These are phyloP conservation scores for Dastarcus helophoroides DNA, from an alignment of 2,888 invertebrate genomes.

Conservation along the genomic window DNA sequence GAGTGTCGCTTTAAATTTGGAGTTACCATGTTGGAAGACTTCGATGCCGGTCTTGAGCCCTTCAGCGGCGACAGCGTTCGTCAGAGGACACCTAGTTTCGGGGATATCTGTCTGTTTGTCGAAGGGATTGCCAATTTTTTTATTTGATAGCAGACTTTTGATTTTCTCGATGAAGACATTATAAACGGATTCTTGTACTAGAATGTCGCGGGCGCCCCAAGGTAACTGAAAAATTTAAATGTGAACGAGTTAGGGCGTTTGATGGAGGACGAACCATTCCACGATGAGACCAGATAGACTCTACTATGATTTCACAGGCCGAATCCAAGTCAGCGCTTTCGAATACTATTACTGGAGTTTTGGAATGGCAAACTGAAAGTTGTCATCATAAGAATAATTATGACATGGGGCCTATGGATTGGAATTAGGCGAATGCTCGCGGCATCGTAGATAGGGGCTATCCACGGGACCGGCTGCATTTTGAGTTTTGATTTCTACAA, in stretches of 20 bases:
- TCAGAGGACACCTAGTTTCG: too few relatives aligned
- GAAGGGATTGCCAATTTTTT: slow-evolving; percentile 25
- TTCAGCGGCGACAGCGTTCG: too few relatives aligned
- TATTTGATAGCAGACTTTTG: slow-evolving; percentile 31
- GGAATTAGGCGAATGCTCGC: too few relatives aligned
- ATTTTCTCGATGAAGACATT: slow-evolving; percentile 37
- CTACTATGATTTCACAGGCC: slow-evolving; percentile 40
- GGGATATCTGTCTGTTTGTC: too few relatives aligned
- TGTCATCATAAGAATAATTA: too few relatives aligned
- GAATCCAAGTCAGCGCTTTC: slow-evolving; percentile 46
- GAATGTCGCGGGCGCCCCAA: slow-evolving; percentile 39
- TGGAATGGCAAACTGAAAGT: too few relatives aligned
- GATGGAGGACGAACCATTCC: slow-evolving; percentile 36
- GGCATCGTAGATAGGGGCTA: too few relatives aligned
- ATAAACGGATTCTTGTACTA: slow-evolving; percentile 44
- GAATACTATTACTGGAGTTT: slow-evolving; percentile 41
- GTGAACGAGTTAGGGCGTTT: slow-evolving; percentile 1
- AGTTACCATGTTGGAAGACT: too few relatives aligned
- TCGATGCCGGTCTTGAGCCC: too few relatives aligned
- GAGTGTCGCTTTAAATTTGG: slow-evolving; percentile 29
- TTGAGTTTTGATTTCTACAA: too few relatives aligned
- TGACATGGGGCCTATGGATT: too few relatives aligned
- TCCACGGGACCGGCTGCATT: too few relatives aligned
- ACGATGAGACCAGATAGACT: slow-evolving; percentile 42
- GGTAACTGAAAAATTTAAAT: slow-evolving; percentile 34